Conservation (phyloP, 2,113 vertebrate species). For the Toxotes jaculatrix region DNA sequence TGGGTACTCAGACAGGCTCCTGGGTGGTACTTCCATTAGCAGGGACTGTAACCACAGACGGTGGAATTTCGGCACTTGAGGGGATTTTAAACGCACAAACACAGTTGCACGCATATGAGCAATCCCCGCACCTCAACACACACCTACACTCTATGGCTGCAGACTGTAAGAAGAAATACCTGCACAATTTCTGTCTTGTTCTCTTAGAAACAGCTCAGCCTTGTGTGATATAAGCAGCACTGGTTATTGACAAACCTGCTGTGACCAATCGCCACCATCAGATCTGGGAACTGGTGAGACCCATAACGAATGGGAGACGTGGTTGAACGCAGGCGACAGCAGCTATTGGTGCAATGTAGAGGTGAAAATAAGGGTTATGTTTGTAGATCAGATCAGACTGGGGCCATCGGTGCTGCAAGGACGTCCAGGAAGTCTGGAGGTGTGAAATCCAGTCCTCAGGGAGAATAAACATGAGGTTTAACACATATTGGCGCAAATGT, state of each 20-base stretch:
- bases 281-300: constrained; percentile 26
- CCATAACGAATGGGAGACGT: constrained; percentile 17
- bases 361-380: constrained; percentile 55
- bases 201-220: background rate
- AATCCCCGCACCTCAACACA: constrained; percentile 3
- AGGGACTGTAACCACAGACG: constrained; percentile 21
- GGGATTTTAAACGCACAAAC: constrained; percentile 39
- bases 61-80: constrained; percentile 37
- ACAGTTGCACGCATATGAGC: constrained; percentile 42
- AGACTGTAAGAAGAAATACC: constrained; percentile 1
- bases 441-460: constrained; percentile 56
- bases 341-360: constrained; percentile 4
- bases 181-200: background rate
- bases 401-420: constrained; percentile 22
- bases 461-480: constrained; percentile 53
- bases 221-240: background rate
- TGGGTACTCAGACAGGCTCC: constrained; percentile 15
- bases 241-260: constrained; percentile 19
- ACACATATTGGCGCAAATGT: constrained; percentile 15
- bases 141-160: background rate
- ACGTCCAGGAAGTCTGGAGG: constrained; percentile 47
- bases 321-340: constrained; percentile 29
- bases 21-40: constrained; percentile 65
- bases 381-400: constrained; percentile 58
- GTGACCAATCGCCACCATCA: constrained; percentile 40